A percentile compares a stretch with the other conserved stretches of the same genome.
Evolutionary conservation across 2,113 vertebrate species (phyloP).

Genomic region (Albula glossodonta): DNA sequence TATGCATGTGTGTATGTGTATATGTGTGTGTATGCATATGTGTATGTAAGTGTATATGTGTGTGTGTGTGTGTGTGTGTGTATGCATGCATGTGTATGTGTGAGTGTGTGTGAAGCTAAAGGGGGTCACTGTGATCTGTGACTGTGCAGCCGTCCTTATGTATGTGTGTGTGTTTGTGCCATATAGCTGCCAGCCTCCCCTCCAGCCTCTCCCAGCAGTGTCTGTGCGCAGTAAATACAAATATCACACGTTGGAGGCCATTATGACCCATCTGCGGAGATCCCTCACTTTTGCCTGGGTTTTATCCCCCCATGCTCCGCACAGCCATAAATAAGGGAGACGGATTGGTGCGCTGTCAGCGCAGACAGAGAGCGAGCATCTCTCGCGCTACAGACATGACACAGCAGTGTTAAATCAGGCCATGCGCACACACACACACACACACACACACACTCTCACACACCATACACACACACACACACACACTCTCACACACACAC

Average conservation of each 20-base stretch:
- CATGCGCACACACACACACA: not conserved
- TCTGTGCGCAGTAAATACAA: slow-evolving; percentile 9
- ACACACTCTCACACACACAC: no score
- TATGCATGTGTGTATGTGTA: not conserved
- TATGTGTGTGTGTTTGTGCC: no score
- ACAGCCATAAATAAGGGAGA: slow-evolving; percentile 29
- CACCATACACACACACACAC: no score
- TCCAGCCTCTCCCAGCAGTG: not conserved
- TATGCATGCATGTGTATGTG: not conserved
- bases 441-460: no score
- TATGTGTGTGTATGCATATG: not conserved
- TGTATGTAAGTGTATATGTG: not conserved
- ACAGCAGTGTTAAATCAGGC: slow-evolving; percentile 22
- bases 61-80: slow-evolving; percentile 1
- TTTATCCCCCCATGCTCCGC: not conserved
- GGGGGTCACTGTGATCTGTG: not conserved
- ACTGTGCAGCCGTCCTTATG: not conserved
- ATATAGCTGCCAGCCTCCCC: not conserved
- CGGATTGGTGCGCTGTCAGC: slow-evolving; percentile 16
- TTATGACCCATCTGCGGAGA: slow-evolving; percentile 27
- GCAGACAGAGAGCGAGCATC: slow-evolving; percentile 17
- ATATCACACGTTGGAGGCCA: slow-evolving; percentile 21
- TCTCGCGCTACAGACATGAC: slow-evolving; percentile 3
- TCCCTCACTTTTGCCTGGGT: slow-evolving; percentile 12
- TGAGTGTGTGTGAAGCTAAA: not conserved